Evolutionary conservation across 2,113 vertebrate genomes (phyloP).

Genomic region (Pogonocichla stellata): DNA sequence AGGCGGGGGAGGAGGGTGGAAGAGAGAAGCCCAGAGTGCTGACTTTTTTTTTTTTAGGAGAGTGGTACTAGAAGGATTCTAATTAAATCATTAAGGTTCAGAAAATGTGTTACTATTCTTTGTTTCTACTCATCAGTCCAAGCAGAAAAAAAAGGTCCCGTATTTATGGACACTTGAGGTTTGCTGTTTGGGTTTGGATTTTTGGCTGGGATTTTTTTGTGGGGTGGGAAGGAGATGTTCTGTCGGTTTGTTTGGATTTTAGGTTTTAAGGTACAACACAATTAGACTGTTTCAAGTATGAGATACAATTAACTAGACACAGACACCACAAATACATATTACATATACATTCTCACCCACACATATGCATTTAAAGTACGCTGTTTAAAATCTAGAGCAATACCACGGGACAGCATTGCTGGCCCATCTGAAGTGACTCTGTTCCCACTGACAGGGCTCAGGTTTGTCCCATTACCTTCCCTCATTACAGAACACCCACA

Average conservation of each 20-base stretch:
- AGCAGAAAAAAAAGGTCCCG: not conserved
- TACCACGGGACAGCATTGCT: not conserved
- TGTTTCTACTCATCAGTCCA: not conserved
- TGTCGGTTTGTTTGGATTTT: not conserved
- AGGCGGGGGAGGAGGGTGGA: not conserved
- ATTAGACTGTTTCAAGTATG: not conserved
- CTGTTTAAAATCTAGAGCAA: not conserved
- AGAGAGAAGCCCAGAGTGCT: not conserved
- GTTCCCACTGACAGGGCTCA: not conserved
- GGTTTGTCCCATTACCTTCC: not conserved
- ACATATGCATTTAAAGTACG: not conserved
- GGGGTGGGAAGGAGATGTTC: not conserved
- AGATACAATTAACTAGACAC: not conserved
- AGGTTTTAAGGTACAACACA: not conserved
- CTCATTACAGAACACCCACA: not conserved
- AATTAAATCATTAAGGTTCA: not conserved
- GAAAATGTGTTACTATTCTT: not conserved
- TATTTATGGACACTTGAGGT: not conserved
- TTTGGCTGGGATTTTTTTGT: not conserved
- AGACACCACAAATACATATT: slow-evolving; percentile 20
- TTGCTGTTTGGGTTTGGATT: not conserved
- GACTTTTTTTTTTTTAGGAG: not conserved
- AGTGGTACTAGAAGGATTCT: not conserved
- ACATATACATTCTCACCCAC: slow-evolving; percentile 12
- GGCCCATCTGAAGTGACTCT: not conserved